Conservation (phyloP, 2,797 vertebrate genomes). For the Lepilemur septentrionalis region DNA sequence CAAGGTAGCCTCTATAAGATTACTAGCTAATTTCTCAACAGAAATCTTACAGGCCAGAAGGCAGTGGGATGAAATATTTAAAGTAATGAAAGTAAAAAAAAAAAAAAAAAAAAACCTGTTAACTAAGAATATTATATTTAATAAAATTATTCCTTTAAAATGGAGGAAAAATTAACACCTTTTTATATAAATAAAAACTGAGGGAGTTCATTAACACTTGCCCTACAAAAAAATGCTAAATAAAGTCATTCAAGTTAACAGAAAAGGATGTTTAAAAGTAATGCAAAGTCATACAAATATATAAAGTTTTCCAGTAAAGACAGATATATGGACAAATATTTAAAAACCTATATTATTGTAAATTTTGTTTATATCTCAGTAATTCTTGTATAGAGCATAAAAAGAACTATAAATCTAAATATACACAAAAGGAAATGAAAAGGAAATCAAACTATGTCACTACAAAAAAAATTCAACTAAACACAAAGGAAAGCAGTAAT, state of each 20-base stretch:
- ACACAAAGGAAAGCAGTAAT: neutral
- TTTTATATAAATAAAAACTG: neutral
- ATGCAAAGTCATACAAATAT: neutral
- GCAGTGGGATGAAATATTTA: neutral
- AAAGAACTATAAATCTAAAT: neutral
- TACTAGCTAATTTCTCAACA: neutral
- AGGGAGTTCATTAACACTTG: neutral
- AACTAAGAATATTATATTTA: neutral
- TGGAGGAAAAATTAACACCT: neutral
- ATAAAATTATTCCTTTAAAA: neutral
- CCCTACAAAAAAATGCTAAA: neutral
- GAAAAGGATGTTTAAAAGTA: neutral
- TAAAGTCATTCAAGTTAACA: neutral
- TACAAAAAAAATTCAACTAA: neutral
- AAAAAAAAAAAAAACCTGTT: neutral
- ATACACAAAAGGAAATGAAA: neutral
- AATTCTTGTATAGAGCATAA: neutral
- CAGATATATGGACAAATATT: neutral
- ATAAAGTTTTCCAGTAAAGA: neutral
- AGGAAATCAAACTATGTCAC: neutral
- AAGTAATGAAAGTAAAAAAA: neutral
- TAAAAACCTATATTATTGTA: neutral
- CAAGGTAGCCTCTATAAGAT: neutral
- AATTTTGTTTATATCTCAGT: neutral
- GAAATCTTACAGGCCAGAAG: neutral